These are phyloP conservation scores for Stenichneumon culpator DNA, from an alignment of 2,888 invertebrate species.

Conservation along the genomic window DNA sequence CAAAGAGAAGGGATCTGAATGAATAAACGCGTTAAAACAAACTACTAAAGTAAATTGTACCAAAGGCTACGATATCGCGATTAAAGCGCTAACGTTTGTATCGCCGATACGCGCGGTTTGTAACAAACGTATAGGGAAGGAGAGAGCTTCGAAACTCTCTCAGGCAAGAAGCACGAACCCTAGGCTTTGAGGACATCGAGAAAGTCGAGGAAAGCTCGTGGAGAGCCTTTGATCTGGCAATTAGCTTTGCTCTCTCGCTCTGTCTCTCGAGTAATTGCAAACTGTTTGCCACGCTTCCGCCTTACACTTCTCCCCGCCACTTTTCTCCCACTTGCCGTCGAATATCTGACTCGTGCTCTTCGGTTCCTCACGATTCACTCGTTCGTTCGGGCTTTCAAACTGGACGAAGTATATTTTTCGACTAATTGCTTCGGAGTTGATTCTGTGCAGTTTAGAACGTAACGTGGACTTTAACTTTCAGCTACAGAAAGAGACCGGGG, in stretches of 20 bases:
- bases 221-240: conserved; percentile 72
- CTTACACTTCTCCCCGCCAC: neutral
- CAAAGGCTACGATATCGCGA: neutral
- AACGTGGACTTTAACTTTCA: neutral
- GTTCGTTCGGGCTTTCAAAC: neutral
- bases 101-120: neutral
- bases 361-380: neutral
- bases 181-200: conserved; percentile 20
- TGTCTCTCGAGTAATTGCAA: conserved; percentile 8
- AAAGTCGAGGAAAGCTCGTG: conserved; percentile 52
- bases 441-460: neutral
- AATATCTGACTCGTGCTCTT: conserved; percentile 14
- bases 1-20: conserved; percentile 68
- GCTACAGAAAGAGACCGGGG: no score
- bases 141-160: conserved; percentile 24
- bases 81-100: neutral
- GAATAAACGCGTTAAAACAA: neutral
- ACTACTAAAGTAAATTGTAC: neutral
- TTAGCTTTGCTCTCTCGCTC: conserved; percentile 66
- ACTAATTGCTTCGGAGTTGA: conserved; percentile 15
- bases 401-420: neutral
- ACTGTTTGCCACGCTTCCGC: conserved; percentile 28
- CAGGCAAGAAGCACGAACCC: neutral
- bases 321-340: neutral
- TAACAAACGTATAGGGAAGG: neutral